A percentile compares a stretch with the other conserved stretches of the same genome.
Evolutionary conservation across 1,140 invertebrate species (phyloP).

Genomic region (Limonius californicus): DNA sequence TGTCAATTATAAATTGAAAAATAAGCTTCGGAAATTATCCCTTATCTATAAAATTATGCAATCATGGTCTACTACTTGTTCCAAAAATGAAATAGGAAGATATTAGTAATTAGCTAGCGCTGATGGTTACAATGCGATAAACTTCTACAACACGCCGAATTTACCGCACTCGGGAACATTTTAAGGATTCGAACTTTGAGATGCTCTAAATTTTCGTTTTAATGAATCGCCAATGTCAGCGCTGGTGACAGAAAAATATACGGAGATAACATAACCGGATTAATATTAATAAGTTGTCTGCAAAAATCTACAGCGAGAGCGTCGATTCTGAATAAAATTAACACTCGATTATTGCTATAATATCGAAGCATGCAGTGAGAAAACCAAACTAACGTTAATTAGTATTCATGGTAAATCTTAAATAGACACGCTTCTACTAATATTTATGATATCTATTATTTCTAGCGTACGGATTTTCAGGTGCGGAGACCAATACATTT

Average conservation of each 20-base stretch:
- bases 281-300: conserved; percentile 10
- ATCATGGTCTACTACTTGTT: too few species aligned
- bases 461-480: background rate
- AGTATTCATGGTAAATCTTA: background rate
- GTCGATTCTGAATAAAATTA: background rate
- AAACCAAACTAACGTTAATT: background rate
- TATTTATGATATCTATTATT: background rate
- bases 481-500: too few species aligned
- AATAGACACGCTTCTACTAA: background rate
- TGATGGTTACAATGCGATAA: too few species aligned
- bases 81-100: too few species aligned
- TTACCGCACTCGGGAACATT: too few species aligned
- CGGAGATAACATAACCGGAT: background rate
- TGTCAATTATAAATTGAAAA: too few species aligned
- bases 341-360: background rate
- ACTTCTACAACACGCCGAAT: too few species aligned
- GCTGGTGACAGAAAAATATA: background rate
- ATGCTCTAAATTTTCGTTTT: background rate
- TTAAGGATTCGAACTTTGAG: background rate
- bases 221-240: background rate
- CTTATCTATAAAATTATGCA: too few species aligned
- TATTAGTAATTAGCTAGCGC: too few species aligned
- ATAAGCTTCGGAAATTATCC: too few species aligned
- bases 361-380: background rate
- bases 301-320: background rate